A percentile compares a stretch with the other conserved stretches of the same genome.
Evolutionary conservation across 2,888 invertebrate genomes (phyloP).

Genomic region (Pyrocoelia pectoralis): DNA sequence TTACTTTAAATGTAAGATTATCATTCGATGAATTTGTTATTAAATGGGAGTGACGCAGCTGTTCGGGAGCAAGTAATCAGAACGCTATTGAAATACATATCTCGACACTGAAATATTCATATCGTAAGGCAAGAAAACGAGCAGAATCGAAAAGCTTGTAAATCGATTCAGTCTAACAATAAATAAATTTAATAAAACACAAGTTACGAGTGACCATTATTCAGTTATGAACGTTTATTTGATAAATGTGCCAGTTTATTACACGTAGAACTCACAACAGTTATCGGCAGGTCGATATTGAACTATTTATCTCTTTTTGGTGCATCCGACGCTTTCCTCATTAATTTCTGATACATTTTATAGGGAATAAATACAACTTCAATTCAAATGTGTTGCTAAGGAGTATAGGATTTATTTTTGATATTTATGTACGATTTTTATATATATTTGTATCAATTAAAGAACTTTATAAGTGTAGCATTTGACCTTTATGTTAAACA

Average conservation of each 20-base stretch:
- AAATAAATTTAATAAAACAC: constrained; percentile 38
- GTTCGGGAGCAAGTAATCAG: constrained; percentile 6
- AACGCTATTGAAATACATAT: constrained; percentile 14
- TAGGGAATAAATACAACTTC: neutral
- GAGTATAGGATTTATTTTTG: constrained; percentile 5
- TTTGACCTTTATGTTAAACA: constrained; percentile 15
- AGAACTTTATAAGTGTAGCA: constrained; percentile 8
- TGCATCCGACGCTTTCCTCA: constrained; percentile 22
- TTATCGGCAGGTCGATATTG: constrained; percentile 38
- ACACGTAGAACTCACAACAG: constrained; percentile 34
- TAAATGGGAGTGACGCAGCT: constrained; percentile 21
- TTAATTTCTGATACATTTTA: constrained; percentile 1
- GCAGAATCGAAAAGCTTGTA: constrained; percentile 20
- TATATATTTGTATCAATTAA: constrained; percentile 10
- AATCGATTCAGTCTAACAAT: constrained; percentile 19
- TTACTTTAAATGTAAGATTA: constrained; percentile 5
- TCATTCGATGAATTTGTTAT: constrained; percentile 10
- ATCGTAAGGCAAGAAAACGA: constrained; percentile 9
- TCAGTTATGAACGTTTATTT: constrained; percentile 38
- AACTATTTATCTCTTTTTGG: constrained; percentile 34
- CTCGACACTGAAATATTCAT: constrained; percentile 14
- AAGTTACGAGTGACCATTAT: constrained; percentile 36
- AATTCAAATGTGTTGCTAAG: constrained; percentile 5
- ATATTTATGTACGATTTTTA: neutral
- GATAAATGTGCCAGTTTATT: constrained; percentile 37